phyloP scores from a whole-genome alignment of 2,113 vertebrate genomes.

The Puffinus mauretanicus region DNA sequence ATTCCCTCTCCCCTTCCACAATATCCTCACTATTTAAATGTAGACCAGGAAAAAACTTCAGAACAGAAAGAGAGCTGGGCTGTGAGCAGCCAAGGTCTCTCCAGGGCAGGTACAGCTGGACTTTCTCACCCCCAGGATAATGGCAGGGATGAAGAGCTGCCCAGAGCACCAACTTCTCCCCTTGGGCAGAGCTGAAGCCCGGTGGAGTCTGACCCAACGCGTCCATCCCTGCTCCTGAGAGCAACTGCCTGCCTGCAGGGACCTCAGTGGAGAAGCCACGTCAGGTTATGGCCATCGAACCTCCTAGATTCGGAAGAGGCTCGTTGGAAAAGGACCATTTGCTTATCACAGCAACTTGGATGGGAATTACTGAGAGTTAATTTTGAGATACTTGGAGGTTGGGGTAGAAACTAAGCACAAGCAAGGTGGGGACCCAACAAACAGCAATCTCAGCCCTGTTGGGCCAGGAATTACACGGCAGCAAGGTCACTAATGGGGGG shows the following conservation, averaged over 20 bases:
- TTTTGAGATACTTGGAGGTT: background rate
- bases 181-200: background rate
- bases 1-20: background rate
- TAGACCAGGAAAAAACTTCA: background rate
- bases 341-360: background rate
- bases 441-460: background rate
- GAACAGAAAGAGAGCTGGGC: background rate
- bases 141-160: background rate
- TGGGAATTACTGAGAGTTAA: background rate
- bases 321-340: background rate
- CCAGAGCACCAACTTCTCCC: background rate
- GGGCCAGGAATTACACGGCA: background rate
- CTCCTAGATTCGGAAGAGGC: background rate
- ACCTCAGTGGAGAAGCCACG: background rate
- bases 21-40: background rate
- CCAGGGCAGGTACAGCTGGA: background rate
- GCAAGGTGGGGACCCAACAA: background rate
- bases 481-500: background rate
- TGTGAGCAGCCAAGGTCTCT: background rate
- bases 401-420: background rate
- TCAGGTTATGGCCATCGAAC: background rate
- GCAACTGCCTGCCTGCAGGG: background rate
- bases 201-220: accelerated
- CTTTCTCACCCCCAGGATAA: background rate
- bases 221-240: background rate